Evolutionary conservation across 2,113 vertebrate genomes (phyloP).

Genomic region (Chinchilla lanigera): DNA sequence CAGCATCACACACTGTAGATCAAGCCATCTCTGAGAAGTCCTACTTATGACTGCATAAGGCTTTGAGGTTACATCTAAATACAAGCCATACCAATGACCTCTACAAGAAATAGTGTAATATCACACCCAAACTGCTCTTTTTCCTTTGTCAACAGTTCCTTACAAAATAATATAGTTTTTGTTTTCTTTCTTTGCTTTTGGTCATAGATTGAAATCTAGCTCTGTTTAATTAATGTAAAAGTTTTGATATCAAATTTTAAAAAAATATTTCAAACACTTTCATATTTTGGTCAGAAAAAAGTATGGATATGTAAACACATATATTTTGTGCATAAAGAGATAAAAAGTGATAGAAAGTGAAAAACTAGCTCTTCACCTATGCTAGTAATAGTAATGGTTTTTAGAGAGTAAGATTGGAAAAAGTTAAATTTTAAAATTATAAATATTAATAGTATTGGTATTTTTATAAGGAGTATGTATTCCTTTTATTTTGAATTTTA

Average conservation of each 20-base stretch:
- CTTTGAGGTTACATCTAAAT: neutral
- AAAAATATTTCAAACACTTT: neutral
- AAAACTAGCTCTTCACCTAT: neutral
- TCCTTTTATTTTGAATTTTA: conserved; percentile 13
- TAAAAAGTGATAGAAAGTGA: neutral
- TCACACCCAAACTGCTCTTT: neutral
- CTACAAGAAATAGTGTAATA: neutral
- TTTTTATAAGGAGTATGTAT: neutral
- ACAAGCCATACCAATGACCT: neutral
- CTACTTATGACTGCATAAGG: neutral
- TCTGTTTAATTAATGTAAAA: conserved; percentile 58
- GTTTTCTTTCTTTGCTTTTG: neutral
- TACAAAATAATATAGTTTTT: neutral
- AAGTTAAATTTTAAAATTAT: conserved; percentile 20
- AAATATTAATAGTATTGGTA: neutral
- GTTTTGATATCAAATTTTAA: conserved; percentile 44
- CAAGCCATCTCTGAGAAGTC: neutral
- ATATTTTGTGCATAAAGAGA: neutral
- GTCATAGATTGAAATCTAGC: neutral
- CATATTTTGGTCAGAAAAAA: conserved; percentile 20
- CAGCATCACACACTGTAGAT: neutral
- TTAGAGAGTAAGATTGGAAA: neutral
- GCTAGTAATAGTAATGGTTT: neutral
- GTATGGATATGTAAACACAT: neutral
- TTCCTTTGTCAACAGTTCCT: neutral